Percentiles rank a stretch among this genome's conserved stretches.
Conservation (phyloP, 2,888 invertebrate species). For the Thecophora atra region DNA sequence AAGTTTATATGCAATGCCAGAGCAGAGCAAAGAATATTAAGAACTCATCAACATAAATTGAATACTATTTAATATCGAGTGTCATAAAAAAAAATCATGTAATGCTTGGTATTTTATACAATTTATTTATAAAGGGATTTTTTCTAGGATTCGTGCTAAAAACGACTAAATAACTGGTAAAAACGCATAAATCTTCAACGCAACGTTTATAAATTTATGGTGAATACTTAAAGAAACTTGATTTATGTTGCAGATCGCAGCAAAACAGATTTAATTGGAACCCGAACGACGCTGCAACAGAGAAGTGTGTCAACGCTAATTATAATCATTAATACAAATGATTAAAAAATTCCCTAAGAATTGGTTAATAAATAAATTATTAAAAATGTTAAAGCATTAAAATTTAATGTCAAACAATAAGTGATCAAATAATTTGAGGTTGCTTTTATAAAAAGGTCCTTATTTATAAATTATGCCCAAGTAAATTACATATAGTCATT, state of each 20-base stretch:
- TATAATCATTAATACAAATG: constrained; percentile 37
- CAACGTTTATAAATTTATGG: not conserved
- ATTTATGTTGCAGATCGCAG: constrained; percentile 22
- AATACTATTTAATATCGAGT: not conserved
- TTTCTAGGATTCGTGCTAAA: no score
- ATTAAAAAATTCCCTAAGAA: not conserved
- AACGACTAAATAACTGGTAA: not conserved
- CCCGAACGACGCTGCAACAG: constrained; percentile 30
- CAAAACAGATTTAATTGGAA: constrained; percentile 20
- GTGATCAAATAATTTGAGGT: not conserved
- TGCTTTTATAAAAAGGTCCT: not conserved
- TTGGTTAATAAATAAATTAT: not conserved
- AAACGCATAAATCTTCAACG: not conserved
- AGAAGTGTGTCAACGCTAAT: constrained; percentile 48
- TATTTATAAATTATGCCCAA: not conserved
- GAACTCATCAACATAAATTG: not conserved
- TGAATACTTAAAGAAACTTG: not conserved
- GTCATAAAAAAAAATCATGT: no score
- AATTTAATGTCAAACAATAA: not conserved
- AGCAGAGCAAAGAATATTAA: not conserved
- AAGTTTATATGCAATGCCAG: not conserved
- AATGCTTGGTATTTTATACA: no score
- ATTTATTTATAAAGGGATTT: no score
- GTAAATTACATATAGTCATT: no score
- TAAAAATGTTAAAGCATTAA: no score